Base-by-base conservation (phyloP, 2,888 invertebrate species). In the Cosmia trapezina region DNA sequence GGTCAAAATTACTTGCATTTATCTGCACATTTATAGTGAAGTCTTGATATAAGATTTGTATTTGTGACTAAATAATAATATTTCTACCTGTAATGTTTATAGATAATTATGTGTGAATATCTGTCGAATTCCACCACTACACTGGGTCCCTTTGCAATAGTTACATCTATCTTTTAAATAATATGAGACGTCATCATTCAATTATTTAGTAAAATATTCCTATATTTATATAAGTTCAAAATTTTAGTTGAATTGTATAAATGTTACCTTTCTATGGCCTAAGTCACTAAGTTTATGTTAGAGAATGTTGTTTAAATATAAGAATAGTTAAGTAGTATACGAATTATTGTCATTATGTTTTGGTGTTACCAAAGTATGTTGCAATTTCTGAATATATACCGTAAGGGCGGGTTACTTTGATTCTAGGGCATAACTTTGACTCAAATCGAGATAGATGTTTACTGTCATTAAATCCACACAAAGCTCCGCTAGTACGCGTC, bases 241-340 rank as follows among this genome's bases (percentile, higher is more conserved):
- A 78, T 71, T 76, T 72, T 73, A 78, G 73, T 83, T 66, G 12
- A 75, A 70, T 76, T 83, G 73, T 80, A 81, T 85, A 80, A 77
- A 85, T 83, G 85, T 84, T 86, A 87, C 83, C 85, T 74, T 81
- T 74, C 67, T 84, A 88, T 75, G 90, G 88, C 89, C 90, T 90
- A 90, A 89, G 87, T 88, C 86, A 85, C 75, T 85, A 82, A 77
- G 75, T 83, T 70, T 73, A 78, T 77, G 74, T 86, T 80, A 86
- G 76, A 70, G 12, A 54, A 76, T 60, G 70, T 81, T 83, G 81
- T 84, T 63, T 80, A 76, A 69, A 73, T 71, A 56, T 85, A 86
- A 82, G 79, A 61, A 60, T 86, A 81, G 61, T 53, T 79, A 69
- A 66, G 73, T 84, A 82, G 61, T 67, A 72, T 82, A 75, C 72